Base-by-base conservation (phyloP, 2,888 invertebrate species). In the Branchellion lobata region DNA sequence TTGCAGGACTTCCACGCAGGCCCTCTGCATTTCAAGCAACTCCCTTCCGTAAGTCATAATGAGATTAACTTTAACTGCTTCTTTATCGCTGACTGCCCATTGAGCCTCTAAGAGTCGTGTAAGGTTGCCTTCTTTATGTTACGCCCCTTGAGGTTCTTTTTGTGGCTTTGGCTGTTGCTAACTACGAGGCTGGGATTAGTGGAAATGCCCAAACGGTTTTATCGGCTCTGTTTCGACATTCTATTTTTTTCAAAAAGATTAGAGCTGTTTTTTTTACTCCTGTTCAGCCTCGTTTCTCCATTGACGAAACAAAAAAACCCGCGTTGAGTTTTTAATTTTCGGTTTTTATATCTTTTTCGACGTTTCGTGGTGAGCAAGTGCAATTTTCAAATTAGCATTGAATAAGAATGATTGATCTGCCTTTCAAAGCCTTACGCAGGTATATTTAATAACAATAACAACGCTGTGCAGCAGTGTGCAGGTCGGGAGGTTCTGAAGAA, bases 381-480 rank as follows among this genome's bases (percentile, higher is more conserved):
- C 40, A 40, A 40, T 40, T 14, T 57, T 57, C 21, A 57, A 57
- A 57, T 57, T 57, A 57, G 61, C n/a, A n/a, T 24, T 47, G 47
- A 47, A 47, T n/a, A n/a, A 18, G n/a, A 24, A 57, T 57, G 61
- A 57, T 57, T 57, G 61, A 57, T 57, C n/a, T 3, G 21, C n/a
- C n/a, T 24, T 3, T n/a, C n/a, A 3, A 8, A n/a, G 61, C 3
- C n/a, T 5, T 5, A 57, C 21, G 61, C 61, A 57, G 61, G 61
- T 57, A n/a, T 57, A 57, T 57, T 3, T 57, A 57, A 57, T 57
- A 24, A 57, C 61, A 57, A 57, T 57, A 57, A 57, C 61, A 18
- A 57, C 14, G 21, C 61, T 14, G 8, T 47, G 47, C 47, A 47
- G 18, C 18, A 18, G 47, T 18, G 18, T 47, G 18, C 47, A 14